A percentile compares a stretch with the other conserved stretches of the same genome.
Conservation (phyloP, 1,140 invertebrate genomes). For the Drosophila bocqueti region DNA sequence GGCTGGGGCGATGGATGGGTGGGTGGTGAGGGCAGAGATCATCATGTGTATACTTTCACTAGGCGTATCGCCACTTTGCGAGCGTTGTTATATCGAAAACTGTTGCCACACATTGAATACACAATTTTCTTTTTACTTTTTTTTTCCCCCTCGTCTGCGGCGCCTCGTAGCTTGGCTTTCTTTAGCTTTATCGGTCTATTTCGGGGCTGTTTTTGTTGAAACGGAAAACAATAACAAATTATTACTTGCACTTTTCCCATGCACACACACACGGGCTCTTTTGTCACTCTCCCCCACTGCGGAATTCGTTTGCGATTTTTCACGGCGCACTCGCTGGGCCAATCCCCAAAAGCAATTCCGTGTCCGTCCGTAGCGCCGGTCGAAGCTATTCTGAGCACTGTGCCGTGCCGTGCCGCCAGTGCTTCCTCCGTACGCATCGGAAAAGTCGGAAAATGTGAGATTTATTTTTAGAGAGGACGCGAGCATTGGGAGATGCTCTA, state of each 20-base stretch:
- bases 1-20: background rate
- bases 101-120: slow-evolving; percentile 72
- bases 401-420: slow-evolving; percentile 43
- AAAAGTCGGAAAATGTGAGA: slow-evolving; percentile 51
- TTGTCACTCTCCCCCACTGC: slow-evolving; percentile 30
- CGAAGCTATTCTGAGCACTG: slow-evolving; percentile 72
- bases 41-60: slow-evolving; percentile 67
- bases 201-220: slow-evolving; percentile 49
- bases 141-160: slow-evolving; percentile 17
- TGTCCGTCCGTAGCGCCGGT: slow-evolving; percentile 64
- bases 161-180: slow-evolving; percentile 22
- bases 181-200: slow-evolving; percentile 28
- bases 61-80: slow-evolving; percentile 69
- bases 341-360: slow-evolving; percentile 34
- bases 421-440: slow-evolving; percentile 44
- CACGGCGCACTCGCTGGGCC: slow-evolving; percentile 19
- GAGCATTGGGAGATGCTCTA: background rate
- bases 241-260: slow-evolving; percentile 81
- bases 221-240: slow-evolving; percentile 59
- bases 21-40: slow-evolving; percentile 15
- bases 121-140: slow-evolving; percentile 54
- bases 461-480: slow-evolving; percentile 54
- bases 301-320: slow-evolving; percentile 57
- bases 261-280: slow-evolving; percentile 40
- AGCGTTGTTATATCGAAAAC: slow-evolving; percentile 66